Evolutionary conservation across 2,113 vertebrate species (phyloP).

Genomic region (Thunnus thynnus): DNA sequence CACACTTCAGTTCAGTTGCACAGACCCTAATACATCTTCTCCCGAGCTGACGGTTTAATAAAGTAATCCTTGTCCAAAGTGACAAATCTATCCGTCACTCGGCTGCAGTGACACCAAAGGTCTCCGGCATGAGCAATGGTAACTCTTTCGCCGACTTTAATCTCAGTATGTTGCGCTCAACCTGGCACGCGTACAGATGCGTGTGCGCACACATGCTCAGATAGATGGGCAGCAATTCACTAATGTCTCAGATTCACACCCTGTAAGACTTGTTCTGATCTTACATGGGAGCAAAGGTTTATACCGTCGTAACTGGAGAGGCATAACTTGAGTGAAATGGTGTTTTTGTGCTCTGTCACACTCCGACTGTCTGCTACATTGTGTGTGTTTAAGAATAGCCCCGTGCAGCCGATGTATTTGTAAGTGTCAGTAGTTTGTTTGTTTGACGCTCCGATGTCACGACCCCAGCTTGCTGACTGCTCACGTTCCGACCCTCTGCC

Average conservation of each 20-base stretch:
- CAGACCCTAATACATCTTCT: slow-evolving; percentile 48
- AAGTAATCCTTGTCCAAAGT: slow-evolving; percentile 77
- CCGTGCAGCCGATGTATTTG: slow-evolving; percentile 72
- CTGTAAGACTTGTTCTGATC: background rate
- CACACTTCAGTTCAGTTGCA: slow-evolving; percentile 1
- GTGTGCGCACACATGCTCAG: slow-evolving; percentile 5
- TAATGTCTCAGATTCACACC: slow-evolving; percentile 23
- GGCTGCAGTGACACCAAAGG: slow-evolving; percentile 81
- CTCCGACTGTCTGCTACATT: slow-evolving; percentile 59
- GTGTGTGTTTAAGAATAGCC: slow-evolving; percentile 78
- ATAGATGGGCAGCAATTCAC: slow-evolving; percentile 25
- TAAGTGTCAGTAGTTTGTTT: slow-evolving; percentile 85
- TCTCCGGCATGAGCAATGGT: slow-evolving; percentile 80
- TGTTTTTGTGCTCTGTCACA: slow-evolving; percentile 58
- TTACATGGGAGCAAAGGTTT: background rate
- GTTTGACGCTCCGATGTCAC: slow-evolving; percentile 83
- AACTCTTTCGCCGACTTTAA: slow-evolving; percentile 86
- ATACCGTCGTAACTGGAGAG: background rate
- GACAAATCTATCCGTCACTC: slow-evolving; percentile 76
- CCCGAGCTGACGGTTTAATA: slow-evolving; percentile 68
- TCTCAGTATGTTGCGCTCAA: slow-evolving; percentile 90
- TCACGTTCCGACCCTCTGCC: slow-evolving; percentile 85
- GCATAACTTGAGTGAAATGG: slow-evolving; percentile 27
- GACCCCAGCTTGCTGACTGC: slow-evolving; percentile 87
- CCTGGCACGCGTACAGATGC: slow-evolving; percentile 31